Base-by-base conservation (phyloP, 2,113 vertebrate genomes). In the Cercocebus atys region DNA sequence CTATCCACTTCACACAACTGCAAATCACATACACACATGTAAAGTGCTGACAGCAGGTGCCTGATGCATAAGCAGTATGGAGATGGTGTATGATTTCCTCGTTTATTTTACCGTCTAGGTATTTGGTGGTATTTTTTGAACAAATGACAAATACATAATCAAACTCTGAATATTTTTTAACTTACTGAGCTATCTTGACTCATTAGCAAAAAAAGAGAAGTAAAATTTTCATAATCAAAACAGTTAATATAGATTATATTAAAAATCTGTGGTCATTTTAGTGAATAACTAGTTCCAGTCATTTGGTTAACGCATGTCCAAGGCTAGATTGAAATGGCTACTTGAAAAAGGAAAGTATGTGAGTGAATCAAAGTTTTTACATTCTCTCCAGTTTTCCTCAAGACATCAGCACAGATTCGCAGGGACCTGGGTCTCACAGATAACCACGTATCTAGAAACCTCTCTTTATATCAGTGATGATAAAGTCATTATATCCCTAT, bases 21-120 rank as follows among this genome's bases (percentile, higher is more conserved):
- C 11, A 10, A 50, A 23, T 9, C 13, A 6, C 0, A 0, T 5
- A 25, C 35, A 35, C 1, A 11, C 32, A 1, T 0, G 10, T 0
- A 0, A 45, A 8, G 6, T 5, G 10, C 22, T 68, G 16, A 38
- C 23, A 50, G 22, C 12, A 59, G 6, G 38, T 0, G 22, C 52
- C n/a, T 9, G 27, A 47, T 0, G 16, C 0, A 0, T 6, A 0
- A 0, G 6, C 38, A 1, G 47, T 27, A 0, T 0, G 7, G 35
- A 47, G 66, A 2, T 0, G 35, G 4, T 2, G 52, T 1, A 8
- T 0, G 3, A 5, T 1, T 1, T 32, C 27, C 61, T 64, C 12
- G 9, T 85, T 14, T 22, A 5, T 18, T 2, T 7, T n/a, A 23
- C 8, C 25, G 13, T 27, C 47, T 32, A 40, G 43, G 27, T 10